These are phyloP conservation scores for Epirrhoe tristata DNA, from an alignment of 2,888 invertebrate species.

Conservation along the genomic window DNA sequence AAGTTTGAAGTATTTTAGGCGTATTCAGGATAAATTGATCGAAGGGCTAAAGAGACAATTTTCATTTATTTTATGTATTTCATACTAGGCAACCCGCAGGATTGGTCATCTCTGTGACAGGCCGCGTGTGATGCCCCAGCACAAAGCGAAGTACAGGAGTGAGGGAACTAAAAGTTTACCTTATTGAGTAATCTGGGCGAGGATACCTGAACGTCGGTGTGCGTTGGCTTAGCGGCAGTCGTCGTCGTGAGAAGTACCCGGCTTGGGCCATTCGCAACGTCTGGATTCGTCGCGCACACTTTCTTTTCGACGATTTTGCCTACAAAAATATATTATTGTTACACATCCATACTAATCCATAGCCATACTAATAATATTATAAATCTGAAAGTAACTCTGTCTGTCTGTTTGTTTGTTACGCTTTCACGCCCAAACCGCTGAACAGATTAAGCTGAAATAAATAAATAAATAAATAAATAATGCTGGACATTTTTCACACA, in stretches of 20 bases:
- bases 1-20: not conserved
- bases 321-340: slow-evolving; percentile 47
- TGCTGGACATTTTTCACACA: too few species aligned
- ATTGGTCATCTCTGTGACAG: slow-evolving; percentile 17
- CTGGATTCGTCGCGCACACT: slow-evolving; percentile 83
- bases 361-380: too few species aligned
- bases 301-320: slow-evolving; percentile 89
- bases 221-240: slow-evolving; percentile 66
- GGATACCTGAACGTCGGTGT: slow-evolving; percentile 83
- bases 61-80: not conserved
- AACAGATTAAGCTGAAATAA: too few species aligned
- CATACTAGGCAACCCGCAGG: not conserved
- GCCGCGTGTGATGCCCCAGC: slow-evolving; percentile 57
- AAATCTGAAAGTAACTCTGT: too few species aligned
- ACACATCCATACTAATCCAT: too few species aligned
- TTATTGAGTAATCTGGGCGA: slow-evolving; percentile 83
- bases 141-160: slow-evolving; percentile 62
- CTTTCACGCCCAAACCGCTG: too few species aligned
- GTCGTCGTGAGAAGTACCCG: slow-evolving; percentile 71
- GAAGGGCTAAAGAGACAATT: too few species aligned
- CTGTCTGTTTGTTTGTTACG: too few species aligned
- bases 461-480: too few species aligned
- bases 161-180: slow-evolving; percentile 80
- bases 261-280: slow-evolving; percentile 76
- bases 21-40: too few species aligned